These are phyloP conservation scores for Ips typographus DNA, from an alignment of 1,140 invertebrate species.

Conservation along the genomic window DNA sequence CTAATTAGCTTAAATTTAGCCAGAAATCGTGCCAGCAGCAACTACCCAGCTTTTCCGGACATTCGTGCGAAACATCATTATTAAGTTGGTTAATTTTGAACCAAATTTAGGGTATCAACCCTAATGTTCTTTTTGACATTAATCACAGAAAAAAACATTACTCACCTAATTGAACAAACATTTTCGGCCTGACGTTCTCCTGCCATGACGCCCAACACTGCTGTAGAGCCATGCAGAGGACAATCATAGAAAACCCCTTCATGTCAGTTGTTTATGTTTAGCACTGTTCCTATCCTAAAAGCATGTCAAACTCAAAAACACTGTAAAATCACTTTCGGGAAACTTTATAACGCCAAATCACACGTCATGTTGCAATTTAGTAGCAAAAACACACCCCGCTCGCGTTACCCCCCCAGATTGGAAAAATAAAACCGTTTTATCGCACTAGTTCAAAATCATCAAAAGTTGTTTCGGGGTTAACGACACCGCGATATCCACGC, in stretches of 20 bases:
- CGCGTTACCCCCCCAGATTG: background rate
- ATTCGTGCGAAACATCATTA: no score
- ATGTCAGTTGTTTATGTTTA: conserved; percentile 29
- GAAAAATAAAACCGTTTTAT: background rate
- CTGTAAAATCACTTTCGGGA: conserved; percentile 10
- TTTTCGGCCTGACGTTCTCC: conserved; percentile 83
- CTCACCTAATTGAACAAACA: conserved; percentile 85
- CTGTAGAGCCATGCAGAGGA: conserved; percentile 37
- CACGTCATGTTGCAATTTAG: conserved; percentile 7
- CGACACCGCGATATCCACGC: conserved; percentile 8
- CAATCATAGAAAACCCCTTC: conserved; percentile 41
- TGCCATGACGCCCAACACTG: conserved; percentile 64
- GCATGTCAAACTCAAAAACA: conserved; percentile 40
- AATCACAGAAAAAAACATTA: conserved; percentile 37
- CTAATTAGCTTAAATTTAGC: no score
- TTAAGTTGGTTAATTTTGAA: no score
- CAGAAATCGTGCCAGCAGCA: no score
- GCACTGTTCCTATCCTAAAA: conserved; percentile 38
- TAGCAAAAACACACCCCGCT: conserved; percentile 3
- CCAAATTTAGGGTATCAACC: no score
- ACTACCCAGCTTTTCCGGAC: no score
- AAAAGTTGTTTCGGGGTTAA: conserved; percentile 18
- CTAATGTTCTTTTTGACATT: no score
- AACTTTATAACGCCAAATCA: conserved; percentile 9
- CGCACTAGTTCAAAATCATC: background rate